Evolutionary conservation across 2,113 vertebrate genomes (phyloP).

Genomic region (Glaucomys volans): DNA sequence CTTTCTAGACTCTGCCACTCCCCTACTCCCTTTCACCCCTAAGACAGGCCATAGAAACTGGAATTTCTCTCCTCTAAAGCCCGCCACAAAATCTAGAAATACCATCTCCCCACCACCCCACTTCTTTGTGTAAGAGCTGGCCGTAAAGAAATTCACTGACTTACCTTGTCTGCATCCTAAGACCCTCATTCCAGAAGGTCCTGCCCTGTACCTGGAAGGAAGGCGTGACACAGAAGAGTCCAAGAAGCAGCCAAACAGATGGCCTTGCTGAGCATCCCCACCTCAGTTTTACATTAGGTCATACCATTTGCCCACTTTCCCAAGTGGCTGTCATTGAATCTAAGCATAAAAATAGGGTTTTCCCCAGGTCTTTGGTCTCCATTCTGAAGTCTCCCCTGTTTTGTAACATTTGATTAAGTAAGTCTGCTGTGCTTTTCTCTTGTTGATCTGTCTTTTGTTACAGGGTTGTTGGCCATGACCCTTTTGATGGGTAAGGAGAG

Average conservation of each 20-base stretch:
- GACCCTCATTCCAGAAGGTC: not conserved
- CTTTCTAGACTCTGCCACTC: not conserved
- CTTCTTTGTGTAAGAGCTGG: not conserved
- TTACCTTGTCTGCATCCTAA: not conserved
- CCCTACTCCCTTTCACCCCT: not conserved
- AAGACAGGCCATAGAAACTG: not conserved
- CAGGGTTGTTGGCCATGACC: not conserved
- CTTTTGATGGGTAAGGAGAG: not conserved
- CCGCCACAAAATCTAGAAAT: not conserved
- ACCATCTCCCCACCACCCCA: rapidly evolving
- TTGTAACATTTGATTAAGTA: not conserved
- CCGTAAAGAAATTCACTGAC: no score
- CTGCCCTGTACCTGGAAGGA: no score
- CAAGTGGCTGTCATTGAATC: not conserved
- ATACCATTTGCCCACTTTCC: not conserved
- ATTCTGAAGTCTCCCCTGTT: not conserved
- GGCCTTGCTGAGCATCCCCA: not conserved
- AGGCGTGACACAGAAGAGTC: not conserved
- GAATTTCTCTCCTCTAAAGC: not conserved
- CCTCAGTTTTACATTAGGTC: not conserved
- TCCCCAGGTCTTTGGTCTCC: not conserved
- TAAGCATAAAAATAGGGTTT: not conserved
- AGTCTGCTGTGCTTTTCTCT: not conserved
- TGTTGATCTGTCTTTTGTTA: not conserved
- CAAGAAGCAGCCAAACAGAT: not conserved